phyloP scores from a whole-genome alignment of 2,113 vertebrate genomes.

The Taxidea taxus region DNA sequence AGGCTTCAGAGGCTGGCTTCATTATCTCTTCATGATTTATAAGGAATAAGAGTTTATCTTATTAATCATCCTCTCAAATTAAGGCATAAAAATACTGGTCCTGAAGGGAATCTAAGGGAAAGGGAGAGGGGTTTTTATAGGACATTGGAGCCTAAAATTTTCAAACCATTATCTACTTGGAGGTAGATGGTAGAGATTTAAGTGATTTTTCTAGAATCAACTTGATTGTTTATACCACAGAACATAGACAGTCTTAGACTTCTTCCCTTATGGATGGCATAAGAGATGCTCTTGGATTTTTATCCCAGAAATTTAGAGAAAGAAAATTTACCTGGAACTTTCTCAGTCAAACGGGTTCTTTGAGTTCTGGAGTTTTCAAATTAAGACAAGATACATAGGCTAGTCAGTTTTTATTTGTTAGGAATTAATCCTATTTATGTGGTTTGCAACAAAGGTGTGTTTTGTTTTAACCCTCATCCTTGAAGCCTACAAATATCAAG shows the following conservation, averaged over 20 bases:
- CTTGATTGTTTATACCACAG: neutral
- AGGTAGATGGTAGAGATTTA: neutral
- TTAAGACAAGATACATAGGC: slow-evolving; percentile 1
- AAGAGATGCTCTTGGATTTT: neutral
- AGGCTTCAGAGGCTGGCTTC: neutral
- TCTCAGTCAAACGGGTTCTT: slow-evolving; percentile 21
- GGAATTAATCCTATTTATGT: neutral
- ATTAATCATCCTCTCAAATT: neutral
- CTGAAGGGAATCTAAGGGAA: neutral
- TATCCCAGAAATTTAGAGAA: neutral
- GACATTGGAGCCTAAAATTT: neutral
- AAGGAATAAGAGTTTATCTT: neutral
- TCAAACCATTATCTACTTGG: neutral
- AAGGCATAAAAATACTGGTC: neutral
- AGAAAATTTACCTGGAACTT: neutral
- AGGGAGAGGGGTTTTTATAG: neutral
- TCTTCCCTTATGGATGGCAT: neutral
- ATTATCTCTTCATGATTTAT: slow-evolving; percentile 13
- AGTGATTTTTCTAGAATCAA: neutral
- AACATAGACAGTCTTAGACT: neutral
- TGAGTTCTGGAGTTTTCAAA: neutral
- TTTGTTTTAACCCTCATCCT: neutral
- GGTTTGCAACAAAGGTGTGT: neutral
- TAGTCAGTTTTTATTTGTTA: slow-evolving; percentile 13
- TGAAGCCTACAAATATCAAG: slow-evolving; percentile 32